Evolutionary conservation across 2,113 vertebrate genomes (phyloP).

Genomic region (Acrocephalus arundinaceus): DNA sequence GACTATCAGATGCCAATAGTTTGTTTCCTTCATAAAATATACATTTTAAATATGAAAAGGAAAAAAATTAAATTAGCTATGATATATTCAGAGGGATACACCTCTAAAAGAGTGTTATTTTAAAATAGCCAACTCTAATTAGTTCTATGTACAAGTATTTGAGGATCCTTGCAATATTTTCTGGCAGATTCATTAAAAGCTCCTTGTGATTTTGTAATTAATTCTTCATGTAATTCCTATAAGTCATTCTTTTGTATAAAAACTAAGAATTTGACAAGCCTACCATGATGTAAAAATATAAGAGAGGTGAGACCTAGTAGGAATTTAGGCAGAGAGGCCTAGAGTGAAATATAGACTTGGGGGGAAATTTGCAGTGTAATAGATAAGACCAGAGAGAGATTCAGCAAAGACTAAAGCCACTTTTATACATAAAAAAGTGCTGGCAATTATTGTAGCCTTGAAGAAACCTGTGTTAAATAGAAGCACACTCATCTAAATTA

Average conservation of each 20-base stretch:
- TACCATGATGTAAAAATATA: not conserved
- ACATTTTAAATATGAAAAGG: not conserved
- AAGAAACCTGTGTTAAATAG: not conserved
- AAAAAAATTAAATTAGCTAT: not conserved
- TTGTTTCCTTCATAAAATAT: not conserved
- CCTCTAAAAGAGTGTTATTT: not conserved
- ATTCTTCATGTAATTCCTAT: not conserved
- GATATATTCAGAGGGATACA: not conserved
- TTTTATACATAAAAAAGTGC: not conserved
- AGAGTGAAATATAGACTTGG: not conserved
- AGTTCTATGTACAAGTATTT: not conserved
- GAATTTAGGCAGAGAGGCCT: not conserved
- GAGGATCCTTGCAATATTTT: not conserved
- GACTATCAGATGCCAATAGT: not conserved
- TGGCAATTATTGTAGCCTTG: not conserved
- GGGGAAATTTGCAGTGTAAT: not conserved
- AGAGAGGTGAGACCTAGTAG: not conserved
- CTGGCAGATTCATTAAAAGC: not conserved
- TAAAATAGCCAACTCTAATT: not conserved
- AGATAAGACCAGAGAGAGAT: not conserved
- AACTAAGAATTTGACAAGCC: not conserved
- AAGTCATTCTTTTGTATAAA: not conserved
- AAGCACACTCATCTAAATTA: not conserved
- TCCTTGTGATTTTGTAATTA: not conserved
- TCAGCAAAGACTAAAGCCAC: not conserved